These are phyloP conservation scores for Thomomys bottae DNA, from an alignment of 2,113 vertebrate genomes.

Conservation along the genomic window DNA sequence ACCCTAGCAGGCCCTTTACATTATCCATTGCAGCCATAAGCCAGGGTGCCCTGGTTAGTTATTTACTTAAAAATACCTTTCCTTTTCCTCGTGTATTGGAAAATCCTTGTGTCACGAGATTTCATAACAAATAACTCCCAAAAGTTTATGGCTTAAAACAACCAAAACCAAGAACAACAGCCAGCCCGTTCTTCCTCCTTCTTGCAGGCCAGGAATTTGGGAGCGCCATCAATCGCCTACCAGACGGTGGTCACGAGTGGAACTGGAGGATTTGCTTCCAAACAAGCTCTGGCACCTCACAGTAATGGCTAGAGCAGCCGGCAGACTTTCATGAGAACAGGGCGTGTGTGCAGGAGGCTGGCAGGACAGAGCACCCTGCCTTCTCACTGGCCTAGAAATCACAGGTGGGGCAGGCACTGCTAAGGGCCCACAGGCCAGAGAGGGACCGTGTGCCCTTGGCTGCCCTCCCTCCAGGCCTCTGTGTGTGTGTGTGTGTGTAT, in stretches of 20 bases:
- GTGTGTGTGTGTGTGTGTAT: too few relatives aligned
- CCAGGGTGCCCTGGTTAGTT: not conserved
- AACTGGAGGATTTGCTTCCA: not conserved
- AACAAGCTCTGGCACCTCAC: too few relatives aligned
- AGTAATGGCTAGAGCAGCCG: not conserved
- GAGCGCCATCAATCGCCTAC: not conserved
- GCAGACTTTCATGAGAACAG: not conserved
- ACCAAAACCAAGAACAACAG: not conserved
- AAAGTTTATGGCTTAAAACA: not conserved
- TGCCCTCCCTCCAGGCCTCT: too few relatives aligned
- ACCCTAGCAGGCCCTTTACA: too few relatives aligned
- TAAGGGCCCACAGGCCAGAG: not conserved
- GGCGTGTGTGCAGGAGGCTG: not conserved
- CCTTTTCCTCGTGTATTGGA: not conserved
- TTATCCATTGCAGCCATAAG: too few relatives aligned
- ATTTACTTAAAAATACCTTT: not conserved
- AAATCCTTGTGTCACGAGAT: too few relatives aligned
- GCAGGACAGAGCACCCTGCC: not conserved
- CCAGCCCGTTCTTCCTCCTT: not conserved
- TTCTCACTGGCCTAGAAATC: too few relatives aligned
- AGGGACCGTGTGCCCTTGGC: too few relatives aligned
- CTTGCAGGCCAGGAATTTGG: not conserved
- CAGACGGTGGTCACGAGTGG: not conserved
- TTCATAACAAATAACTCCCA: not conserved
- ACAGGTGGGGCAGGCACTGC: too few relatives aligned